Evolutionary conservation across 1,140 invertebrate genomes (phyloP).

Genomic region (Sesamia nonagrioides): DNA sequence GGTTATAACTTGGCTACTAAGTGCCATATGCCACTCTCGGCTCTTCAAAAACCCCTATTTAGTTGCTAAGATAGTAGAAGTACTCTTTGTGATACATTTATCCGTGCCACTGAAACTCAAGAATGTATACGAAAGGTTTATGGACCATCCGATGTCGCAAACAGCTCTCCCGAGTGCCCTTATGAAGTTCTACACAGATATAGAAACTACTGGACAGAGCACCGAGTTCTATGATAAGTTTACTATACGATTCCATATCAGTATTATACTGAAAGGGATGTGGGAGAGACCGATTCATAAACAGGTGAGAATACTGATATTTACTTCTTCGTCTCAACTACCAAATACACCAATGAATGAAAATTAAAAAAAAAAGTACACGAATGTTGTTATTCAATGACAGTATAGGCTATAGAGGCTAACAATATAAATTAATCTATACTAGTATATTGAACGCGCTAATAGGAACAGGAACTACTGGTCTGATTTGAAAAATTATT

Average conservation of each 20-base stretch:
- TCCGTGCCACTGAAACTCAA: slow-evolving; percentile 91
- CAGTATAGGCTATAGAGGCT: no score
- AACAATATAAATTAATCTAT: no score
- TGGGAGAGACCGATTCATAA: slow-evolving; percentile 91
- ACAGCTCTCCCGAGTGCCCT: slow-evolving; percentile 94
- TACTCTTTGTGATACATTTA: slow-evolving; percentile 97
- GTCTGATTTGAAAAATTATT: no score
- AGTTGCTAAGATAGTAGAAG: slow-evolving; percentile 97
- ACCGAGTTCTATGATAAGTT: slow-evolving; percentile 99
- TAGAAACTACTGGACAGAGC: slow-evolving; percentile 98
- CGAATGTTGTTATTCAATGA: no score
- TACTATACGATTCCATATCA: slow-evolving; percentile 98
- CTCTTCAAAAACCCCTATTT: slow-evolving; percentile 98
- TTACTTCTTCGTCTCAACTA: no score
- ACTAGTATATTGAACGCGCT: no score
- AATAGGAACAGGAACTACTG: no score
- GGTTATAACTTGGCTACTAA: slow-evolving; percentile 95
- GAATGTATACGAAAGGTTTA: slow-evolving; percentile 86
- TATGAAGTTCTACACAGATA: slow-evolving; percentile 99
- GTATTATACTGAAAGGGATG: slow-evolving; percentile 97
- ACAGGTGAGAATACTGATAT: slow-evolving; percentile 63
- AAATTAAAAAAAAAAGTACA: no score
- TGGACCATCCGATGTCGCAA: slow-evolving; percentile 96
- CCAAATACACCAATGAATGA: no score
- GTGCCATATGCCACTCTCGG: slow-evolving; percentile 95